Percentiles rank a stretch among this genome's conserved stretches.
Conservation (phyloP, 2,113 vertebrate species). For the Coptodon bakossiorum region DNA sequence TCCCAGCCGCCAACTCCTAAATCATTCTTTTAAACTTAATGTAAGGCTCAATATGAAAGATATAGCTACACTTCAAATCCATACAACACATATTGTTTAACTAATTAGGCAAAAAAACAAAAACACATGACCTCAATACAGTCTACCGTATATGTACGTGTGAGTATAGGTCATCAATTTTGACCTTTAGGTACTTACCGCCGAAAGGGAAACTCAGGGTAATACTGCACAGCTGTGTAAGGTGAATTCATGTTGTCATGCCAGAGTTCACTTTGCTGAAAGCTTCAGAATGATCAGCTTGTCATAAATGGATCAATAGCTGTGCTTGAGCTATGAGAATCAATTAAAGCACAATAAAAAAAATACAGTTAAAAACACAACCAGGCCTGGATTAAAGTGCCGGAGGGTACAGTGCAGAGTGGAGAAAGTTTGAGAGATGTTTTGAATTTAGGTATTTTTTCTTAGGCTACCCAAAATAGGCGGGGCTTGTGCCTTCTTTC, state of each 20-base stretch:
- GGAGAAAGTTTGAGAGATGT: conserved; percentile 80
- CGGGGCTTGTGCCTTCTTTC: conserved; percentile 68
- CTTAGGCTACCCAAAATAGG: conserved; percentile 68
- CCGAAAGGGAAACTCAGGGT: conserved; percentile 87
- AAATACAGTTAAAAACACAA: conserved; percentile 46
- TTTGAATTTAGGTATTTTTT: conserved; percentile 81
- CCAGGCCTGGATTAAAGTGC: conserved; percentile 80
- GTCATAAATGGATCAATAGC: conserved; percentile 61
- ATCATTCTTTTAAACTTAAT: background rate
- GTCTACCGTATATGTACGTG: background rate
- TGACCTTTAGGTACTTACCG: conserved; percentile 79
- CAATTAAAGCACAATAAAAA: conserved; percentile 15
- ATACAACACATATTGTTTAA: background rate
- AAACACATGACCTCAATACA: background rate
- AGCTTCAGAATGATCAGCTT: conserved; percentile 52
- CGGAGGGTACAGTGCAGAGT: conserved; percentile 84
- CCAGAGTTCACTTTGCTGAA: conserved; percentile 50
- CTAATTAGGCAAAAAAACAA: background rate
- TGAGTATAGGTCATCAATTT: background rate
- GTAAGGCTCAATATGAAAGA: background rate
- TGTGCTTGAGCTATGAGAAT: conserved; percentile 15
- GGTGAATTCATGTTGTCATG: conserved; percentile 86
- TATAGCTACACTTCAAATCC: background rate
- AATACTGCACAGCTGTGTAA: conserved; percentile 83
- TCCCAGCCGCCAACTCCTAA: background rate